phyloP scores from a whole-genome alignment of 1,140 invertebrate species.

The Drosophila bocqueti region DNA sequence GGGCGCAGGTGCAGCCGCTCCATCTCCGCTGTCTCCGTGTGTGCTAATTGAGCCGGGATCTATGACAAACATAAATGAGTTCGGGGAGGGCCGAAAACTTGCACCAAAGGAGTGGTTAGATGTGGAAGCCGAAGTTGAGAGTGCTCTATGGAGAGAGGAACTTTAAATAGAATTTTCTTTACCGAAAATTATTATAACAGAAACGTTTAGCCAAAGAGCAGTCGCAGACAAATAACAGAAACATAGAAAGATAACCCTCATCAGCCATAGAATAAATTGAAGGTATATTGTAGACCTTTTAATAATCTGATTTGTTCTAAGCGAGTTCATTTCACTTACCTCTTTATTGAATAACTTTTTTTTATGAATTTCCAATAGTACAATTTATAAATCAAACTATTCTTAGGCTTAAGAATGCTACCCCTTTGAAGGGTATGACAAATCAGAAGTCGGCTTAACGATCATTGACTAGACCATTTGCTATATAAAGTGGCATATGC shows the following conservation, averaged over 20 bases:
- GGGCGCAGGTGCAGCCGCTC: slow-evolving; percentile 57
- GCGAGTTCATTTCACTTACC: no score
- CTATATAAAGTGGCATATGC: slow-evolving; percentile 77
- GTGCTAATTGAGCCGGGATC: slow-evolving; percentile 69
- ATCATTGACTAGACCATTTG: slow-evolving; percentile 77
- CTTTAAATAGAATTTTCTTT: not conserved
- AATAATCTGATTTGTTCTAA: no score
- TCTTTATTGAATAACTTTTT: no score
- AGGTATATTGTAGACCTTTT: no score
- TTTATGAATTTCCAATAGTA: not conserved
- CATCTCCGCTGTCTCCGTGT: slow-evolving; percentile 54
- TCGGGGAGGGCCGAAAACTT: slow-evolving; percentile 29
- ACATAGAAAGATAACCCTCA: no score
- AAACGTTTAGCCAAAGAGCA: not conserved
- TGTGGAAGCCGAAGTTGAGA: not conserved
- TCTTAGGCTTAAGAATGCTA: not conserved
- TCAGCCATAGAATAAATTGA: no score
- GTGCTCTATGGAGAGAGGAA: not conserved
- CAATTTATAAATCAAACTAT: no score
- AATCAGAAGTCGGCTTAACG: slow-evolving; percentile 75
- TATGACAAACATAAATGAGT: slow-evolving; percentile 73
- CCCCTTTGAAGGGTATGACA: slow-evolving; percentile 25
- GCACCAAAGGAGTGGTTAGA: not conserved
- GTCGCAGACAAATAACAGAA: not conserved
- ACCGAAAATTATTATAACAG: not conserved